Base-by-base conservation (phyloP, 2,113 vertebrate species). In the Rhabdomys dilectus region DNA sequence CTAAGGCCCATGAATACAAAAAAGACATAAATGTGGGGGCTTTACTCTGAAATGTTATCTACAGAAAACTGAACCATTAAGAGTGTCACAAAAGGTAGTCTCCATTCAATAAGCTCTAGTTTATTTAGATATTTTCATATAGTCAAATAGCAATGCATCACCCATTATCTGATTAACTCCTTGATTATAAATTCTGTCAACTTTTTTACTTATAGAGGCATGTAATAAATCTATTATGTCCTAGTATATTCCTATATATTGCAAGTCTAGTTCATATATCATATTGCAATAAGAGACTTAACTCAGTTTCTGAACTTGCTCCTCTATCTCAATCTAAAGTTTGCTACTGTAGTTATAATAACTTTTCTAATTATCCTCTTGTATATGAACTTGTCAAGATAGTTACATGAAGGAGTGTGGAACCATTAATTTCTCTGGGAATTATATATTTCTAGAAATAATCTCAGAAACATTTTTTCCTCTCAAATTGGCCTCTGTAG, bases 391-490 rank as follows among this genome's bases (percentile, higher is more conserved):
- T 88, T 91, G 17, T 91, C 70, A 75, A 93, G n/a, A 91, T 86
- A 6, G 11, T 89, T 91, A 91, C 12, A 93, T 70, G 75, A 89
- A 21, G 24, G 29, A 91, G 48, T 39, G 60, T 86, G 48, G 87
- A 92, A 89, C 24, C 51, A 88, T 76, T 81, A 91, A 96, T 91
- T 75, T 7, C 66, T 92, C 85, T 66, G 60, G 51, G 42, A 2
- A 26, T 31, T 53, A 84, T 88, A 36, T 51, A 87, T 87, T 88
- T 86, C 58, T 89, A 22, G 5, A 92, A 92, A 94, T 95, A 81
- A 93, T 73, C 34, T 29, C 26, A 86, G 0, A 34, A 94, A 66
- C 12, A 86, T 89, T 45, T 92, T 34, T 95, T 76, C 39, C 19
- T 84, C 34, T 42, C 75, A 66, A 78, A 93, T 77, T 89, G 7